phyloP scores from a whole-genome alignment of 2,888 invertebrate genomes.

The Platyscelio sp. region DNA sequence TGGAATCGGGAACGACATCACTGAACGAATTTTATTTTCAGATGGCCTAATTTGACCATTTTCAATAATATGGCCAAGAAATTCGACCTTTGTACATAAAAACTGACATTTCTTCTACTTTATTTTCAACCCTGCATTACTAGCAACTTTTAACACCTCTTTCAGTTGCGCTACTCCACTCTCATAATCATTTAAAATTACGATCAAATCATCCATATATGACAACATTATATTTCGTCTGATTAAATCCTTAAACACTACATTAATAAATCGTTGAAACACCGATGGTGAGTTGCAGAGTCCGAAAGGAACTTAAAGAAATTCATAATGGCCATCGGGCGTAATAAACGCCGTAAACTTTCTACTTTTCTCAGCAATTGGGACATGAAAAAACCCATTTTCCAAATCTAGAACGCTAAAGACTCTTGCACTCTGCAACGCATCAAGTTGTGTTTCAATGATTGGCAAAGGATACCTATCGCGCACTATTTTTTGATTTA shows the following conservation, averaged over 20 bases:
- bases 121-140: not conserved
- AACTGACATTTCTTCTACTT: constrained; percentile 4
- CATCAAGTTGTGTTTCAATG: constrained; percentile 30
- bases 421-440: constrained; percentile 8
- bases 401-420: constrained; percentile 14
- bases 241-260: not conserved
- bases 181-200: constrained; percentile 1
- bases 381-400: constrained; percentile 32
- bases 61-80: constrained; percentile 8
- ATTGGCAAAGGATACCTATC: constrained; percentile 59
- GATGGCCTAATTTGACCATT: not conserved
- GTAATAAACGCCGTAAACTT: not conserved
- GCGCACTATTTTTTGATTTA: constrained; percentile 77
- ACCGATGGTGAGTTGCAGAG: constrained; percentile 35
- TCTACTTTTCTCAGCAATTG: not conserved
- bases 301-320: not conserved
- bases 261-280: not conserved
- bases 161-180: not conserved
- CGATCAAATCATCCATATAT: constrained; percentile 34
- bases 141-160: not conserved
- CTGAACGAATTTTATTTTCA: not conserved
- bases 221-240: constrained; percentile 4
- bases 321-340: not conserved
- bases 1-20: constrained; percentile 44
- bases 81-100: not conserved